phyloP scores from a whole-genome alignment of 2,888 invertebrate genomes.

The Cephus spinipes region DNA sequence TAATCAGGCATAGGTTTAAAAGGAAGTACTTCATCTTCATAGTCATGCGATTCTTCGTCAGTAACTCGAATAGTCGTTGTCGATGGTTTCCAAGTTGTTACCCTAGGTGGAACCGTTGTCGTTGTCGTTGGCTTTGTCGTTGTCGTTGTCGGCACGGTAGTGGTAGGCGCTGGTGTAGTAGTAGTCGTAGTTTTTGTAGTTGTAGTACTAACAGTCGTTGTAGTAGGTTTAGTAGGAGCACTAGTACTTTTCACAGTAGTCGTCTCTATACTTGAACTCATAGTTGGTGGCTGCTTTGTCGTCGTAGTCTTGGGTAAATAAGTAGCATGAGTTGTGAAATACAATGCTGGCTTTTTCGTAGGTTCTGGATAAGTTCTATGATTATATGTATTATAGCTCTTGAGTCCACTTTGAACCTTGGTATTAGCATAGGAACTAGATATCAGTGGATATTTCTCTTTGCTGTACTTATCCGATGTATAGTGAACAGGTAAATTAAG shows the following conservation, averaged over 20 bases:
- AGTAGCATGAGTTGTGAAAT: slow-evolving; percentile 35
- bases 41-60: neutral
- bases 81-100: slow-evolving; percentile 62
- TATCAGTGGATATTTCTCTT: slow-evolving; percentile 74
- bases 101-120: slow-evolving; percentile 45
- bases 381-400: slow-evolving; percentile 60
- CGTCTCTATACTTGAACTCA: slow-evolving; percentile 28
- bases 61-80: slow-evolving; percentile 23
- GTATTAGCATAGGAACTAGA: slow-evolving; percentile 80
- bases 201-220: slow-evolving; percentile 26
- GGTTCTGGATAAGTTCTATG: slow-evolving; percentile 52
- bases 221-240: slow-evolving; percentile 24
- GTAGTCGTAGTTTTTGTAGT: slow-evolving; percentile 31
- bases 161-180: slow-evolving; percentile 26
- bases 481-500: slow-evolving; percentile 77
- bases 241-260: slow-evolving; percentile 23
- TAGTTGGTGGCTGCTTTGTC: slow-evolving; percentile 24
- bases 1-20: slow-evolving; percentile 30
- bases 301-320: slow-evolving; percentile 29
- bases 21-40: slow-evolving; percentile 15
- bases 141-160: slow-evolving; percentile 30
- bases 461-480: slow-evolving; percentile 73
- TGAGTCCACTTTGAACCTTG: slow-evolving; percentile 74
- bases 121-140: slow-evolving; percentile 38
- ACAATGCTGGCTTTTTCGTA: slow-evolving; percentile 36